Base-by-base conservation (phyloP, 2,113 vertebrate genomes). In the Strix aluco region DNA sequence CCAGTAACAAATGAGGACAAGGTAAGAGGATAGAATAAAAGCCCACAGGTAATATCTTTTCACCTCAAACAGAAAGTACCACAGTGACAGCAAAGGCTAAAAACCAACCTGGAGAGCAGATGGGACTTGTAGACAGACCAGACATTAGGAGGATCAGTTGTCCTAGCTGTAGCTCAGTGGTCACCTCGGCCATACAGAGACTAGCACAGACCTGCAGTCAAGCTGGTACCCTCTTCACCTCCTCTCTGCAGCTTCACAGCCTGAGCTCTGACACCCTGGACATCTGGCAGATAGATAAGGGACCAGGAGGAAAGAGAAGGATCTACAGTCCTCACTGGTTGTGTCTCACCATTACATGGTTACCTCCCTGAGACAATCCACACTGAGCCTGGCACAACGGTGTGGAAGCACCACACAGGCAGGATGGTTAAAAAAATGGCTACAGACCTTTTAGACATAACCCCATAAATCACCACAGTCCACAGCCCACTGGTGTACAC, bases 311-410 rank as follows among this genome's bases (percentile, higher is more conserved):
- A 94, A 47, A 67, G 3, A 67, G 62, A 15, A 90, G 54, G 27
- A 51, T 57, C 55, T 89, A 44, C 30, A 86, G 44, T 6, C 4
- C 22, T 66, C 66, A 38, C 18, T 52, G 27, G 15, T 46, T 77
- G 21, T n/a, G 17, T 36, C 23, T 72, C 49, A n/a, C 58, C 1
- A 0, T 52, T 54, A 47, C 1, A 0, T 32, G n/a, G 55, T 23
- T 63, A 54, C 13, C 22, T 69, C 63, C 38, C 27, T 38, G 47
- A 23, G 90, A 17, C 17, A 84, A 70, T 29, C 52, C 34, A 62
- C 16, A 42, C 27, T 26, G 44, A 81, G 27, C 26, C 29, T 34
- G 67, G 27, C 38, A 67, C 34, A 77, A 54, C 3, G 1, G n/a
- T 32, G 22, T 52, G 29, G 74, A 88, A 88, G 34, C 47, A 72